Base-by-base conservation (phyloP, 2,797 vertebrate species). In the Sparidentex hasta region DNA sequence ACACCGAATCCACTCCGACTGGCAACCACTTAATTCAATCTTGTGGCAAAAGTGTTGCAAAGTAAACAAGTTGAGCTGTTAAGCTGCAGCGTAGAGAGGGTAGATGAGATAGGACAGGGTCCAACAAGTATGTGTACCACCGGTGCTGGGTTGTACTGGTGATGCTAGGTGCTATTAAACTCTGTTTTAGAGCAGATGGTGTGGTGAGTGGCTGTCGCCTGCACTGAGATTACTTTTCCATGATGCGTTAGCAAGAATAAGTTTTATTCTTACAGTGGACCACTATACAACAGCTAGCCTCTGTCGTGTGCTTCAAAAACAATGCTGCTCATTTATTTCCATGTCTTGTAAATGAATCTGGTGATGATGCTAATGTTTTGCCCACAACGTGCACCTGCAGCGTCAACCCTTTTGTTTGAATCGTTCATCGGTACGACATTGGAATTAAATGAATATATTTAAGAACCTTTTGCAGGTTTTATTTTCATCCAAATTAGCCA, bases 31-130 rank as follows among this genome's bases (percentile, higher is more conserved):
- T 87, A 74, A 90, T 81, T 82, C 70, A 86, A 63, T 89, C 73
- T 78, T 62, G 63, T 33, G 16, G 69, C 20, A 80, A 81, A 87
- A 81, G 72, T 68, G 66, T 80, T 75, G 54, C 61, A 80, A 47
- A 58, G 76, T 78, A 85, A 82, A 83, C 73, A 87, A 88, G 68
- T 79, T 38, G 55, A 74, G 81, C 81, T 81, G 77, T 81, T 79
- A 61, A 81, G 51, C 76, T 65, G 16, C 55, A 51, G 44, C 4
- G 17, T 25, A 25, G 62, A 61, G 51, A 20, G 21, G 23, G 27
- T 27, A 44, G 33, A n/a, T 13, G 57, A 80, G 68, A 80, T 2
- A 33, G 48, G 76, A 73, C 0, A n/a, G 16, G 9, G 41, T 71
- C 71, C 65, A 76, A 46, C 1, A 2, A 0, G 14, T 38, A 8